Base-by-base conservation (phyloP, 2,797 vertebrate genomes). In the Antrozous pallidus region DNA sequence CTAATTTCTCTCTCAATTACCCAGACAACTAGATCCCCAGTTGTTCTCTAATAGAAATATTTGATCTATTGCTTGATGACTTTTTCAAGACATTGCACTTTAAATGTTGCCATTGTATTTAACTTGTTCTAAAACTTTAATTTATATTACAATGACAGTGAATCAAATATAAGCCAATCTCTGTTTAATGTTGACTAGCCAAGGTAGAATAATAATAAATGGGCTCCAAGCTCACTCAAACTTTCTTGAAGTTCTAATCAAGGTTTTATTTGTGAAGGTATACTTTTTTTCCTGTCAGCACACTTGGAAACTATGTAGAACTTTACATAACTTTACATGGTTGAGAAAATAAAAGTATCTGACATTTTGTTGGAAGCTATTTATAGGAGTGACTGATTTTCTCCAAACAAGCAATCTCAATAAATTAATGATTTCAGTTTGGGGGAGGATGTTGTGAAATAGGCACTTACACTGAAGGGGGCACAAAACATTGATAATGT, bases 1-100 rank as follows among this genome's bases (percentile, higher is more conserved):
- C 73, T 91, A 86, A 95, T 95, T 95, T 96, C 69, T 80, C 83
- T 51, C 81, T 82, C 69, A 95, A 0, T 94, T 94, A 91, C 33
- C 63, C 45, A 90, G 40, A 78, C 82, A 95, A 92, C 58, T 65
- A n/a, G 16, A 92, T 74, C 16, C 28, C 67, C 51, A 31, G 26
- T 95, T 69, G 70, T 94, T 95, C 71, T 90, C 80, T 86, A 79
- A 88, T 91, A 87, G 79, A 94, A 94, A 84, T 79, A 79, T 33
- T 33, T 6, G 2, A 84, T 75, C 42, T 94, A 20, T 22, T 82
- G 54, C 93, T 82, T 75, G 42, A 84, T 84, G 87, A 70, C 67
- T 82, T 69, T 88, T 69, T 89, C 77, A 87, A 65, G 31, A 38
- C 63, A 54, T 49, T 61, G 70, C n/a, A 79, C 70, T 74, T 93